Percentiles rank a stretch among this genome's conserved stretches.
phyloP scores from a whole-genome alignment of 1,140 invertebrate genomes.

The Triops cancriformis region DNA sequence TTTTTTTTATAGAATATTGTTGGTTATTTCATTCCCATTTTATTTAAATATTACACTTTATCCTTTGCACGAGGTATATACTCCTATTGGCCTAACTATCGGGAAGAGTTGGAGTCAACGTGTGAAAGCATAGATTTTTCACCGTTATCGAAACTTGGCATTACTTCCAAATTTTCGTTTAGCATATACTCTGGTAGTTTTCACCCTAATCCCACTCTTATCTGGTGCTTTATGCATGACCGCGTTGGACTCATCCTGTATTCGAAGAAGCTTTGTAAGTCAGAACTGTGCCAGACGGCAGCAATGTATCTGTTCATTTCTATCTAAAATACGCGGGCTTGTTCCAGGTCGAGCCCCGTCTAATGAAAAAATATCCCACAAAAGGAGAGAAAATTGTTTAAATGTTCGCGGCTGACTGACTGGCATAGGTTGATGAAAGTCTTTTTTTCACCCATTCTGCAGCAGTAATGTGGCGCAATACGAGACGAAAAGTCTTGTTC shows the following conservation, averaged over 20 bases:
- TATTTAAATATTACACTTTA: too few relatives aligned
- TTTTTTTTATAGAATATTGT: too few relatives aligned
- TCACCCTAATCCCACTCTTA: neutral
- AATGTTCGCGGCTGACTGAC: neutral
- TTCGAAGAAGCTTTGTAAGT: neutral
- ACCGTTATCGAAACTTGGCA: neutral
- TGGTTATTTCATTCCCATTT: too few relatives aligned
- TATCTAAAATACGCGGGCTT: neutral
- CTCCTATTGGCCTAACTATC: too few relatives aligned
- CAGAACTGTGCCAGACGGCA: conserved; percentile 9
- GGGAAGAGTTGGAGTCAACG: neutral
- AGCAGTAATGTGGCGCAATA: conserved; percentile 4
- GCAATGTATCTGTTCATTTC: neutral
- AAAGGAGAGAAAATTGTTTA: neutral
- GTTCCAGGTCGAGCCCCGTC: neutral
- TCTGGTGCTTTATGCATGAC: neutral
- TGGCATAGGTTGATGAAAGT: conserved; percentile 1
- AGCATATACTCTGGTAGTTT: neutral
- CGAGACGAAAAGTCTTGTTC: neutral
- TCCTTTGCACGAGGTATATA: too few relatives aligned
- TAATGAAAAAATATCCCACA: neutral
- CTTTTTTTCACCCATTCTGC: neutral
- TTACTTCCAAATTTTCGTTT: neutral
- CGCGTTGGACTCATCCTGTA: neutral
- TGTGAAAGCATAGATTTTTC: neutral